These are phyloP conservation scores for Phaedon cochleariae DNA, from an alignment of 2,888 invertebrate species.

Conservation along the genomic window DNA sequence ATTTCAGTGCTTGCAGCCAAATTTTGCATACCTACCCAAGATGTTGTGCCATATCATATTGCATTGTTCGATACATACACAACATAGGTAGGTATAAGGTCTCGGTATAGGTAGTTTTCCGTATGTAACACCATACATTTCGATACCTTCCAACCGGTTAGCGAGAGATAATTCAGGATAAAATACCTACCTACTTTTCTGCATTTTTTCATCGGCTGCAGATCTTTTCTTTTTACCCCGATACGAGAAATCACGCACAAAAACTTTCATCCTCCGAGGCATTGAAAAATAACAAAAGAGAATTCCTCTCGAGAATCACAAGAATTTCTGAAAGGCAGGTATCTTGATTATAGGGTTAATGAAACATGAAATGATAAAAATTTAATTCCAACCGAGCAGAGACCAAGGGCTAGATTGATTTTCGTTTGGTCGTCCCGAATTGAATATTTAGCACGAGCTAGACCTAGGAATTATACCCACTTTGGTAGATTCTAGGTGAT, in stretches of 20 bases:
- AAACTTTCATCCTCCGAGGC: conserved; percentile 4
- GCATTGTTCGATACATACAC: conserved; percentile 30
- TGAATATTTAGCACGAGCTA: conserved; percentile 5
- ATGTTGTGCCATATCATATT: conserved; percentile 37
- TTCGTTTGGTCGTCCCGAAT: conserved; percentile 12
- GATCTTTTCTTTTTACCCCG: conserved; percentile 6
- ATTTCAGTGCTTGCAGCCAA: conserved; percentile 27
- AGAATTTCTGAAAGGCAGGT: conserved; percentile 32
- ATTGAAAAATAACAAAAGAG: conserved; percentile 27
- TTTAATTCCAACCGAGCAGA: conserved; percentile 38
- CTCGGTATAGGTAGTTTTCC: conserved; percentile 24
- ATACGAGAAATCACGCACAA: conserved; percentile 12
- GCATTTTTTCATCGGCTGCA: conserved; percentile 13
- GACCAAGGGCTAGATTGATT: conserved; percentile 41
- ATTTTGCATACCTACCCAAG: conserved; percentile 31
- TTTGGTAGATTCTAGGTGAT: conserved; percentile 11
- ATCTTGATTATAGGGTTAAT: conserved; percentile 40
- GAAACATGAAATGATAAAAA: conserved; percentile 45
- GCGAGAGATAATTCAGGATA: conserved; percentile 37
- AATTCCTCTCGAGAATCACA: conserved; percentile 36
- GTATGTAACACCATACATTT: conserved; percentile 34
- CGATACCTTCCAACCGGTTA: conserved; percentile 37
- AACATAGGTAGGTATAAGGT: conserved; percentile 25
- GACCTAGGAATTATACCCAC: conserved; percentile 4
- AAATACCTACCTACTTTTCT: conserved; percentile 22